phyloP scores from a whole-genome alignment of 2,888 invertebrate species.

The Protonemura montana region DNA sequence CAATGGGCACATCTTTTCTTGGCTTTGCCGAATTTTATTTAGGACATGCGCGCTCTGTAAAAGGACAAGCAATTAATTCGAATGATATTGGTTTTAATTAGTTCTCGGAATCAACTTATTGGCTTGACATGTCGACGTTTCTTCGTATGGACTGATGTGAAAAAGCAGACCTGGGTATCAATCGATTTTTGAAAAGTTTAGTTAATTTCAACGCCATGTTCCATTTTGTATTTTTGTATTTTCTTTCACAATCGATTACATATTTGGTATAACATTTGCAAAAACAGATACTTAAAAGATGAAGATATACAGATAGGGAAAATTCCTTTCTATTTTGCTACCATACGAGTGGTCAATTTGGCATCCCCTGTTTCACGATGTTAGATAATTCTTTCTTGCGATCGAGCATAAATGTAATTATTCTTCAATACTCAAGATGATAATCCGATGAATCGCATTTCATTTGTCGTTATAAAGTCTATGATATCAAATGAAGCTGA shows the following conservation, averaged over 20 bases:
- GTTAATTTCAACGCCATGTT: no score
- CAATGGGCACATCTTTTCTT: background rate
- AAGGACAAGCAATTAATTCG: background rate
- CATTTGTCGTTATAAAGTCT: constrained; percentile 31
- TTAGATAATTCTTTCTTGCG: no score
- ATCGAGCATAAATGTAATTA: no score
- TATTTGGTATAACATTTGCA: no score
- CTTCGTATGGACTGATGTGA: background rate
- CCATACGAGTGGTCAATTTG: no score
- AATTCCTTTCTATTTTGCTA: no score
- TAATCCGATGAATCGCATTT: constrained; percentile 21
- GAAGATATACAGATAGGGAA: no score
- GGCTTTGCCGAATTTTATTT: background rate
- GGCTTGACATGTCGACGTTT: background rate
- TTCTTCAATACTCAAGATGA: background rate
- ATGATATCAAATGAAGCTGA: background rate
- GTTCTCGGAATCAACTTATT: background rate
- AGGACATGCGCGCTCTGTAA: background rate
- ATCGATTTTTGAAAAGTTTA: background rate
- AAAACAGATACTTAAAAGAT: no score
- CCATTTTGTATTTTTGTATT: no score
- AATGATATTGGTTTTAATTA: background rate
- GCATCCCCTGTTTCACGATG: no score
- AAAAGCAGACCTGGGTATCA: background rate
- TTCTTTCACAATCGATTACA: no score